These are phyloP conservation scores for Athalia cordata DNA, from an alignment of 2,888 invertebrate species.

Conservation along the genomic window DNA sequence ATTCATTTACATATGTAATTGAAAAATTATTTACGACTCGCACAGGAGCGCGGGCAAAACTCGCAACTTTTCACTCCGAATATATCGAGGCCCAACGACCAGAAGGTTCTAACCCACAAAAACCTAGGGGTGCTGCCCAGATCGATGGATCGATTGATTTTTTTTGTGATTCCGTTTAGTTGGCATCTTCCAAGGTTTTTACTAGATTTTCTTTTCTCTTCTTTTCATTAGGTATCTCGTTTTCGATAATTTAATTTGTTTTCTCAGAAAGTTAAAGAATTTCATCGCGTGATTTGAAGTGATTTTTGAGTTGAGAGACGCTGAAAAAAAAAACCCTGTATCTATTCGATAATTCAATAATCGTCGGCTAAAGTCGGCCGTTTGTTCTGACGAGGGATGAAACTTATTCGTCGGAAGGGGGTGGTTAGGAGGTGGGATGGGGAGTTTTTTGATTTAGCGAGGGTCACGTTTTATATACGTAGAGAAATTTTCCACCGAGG, in stretches of 20 bases:
- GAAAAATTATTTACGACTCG: too few species aligned
- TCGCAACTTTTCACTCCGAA: too few species aligned
- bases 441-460: constrained; percentile 53
- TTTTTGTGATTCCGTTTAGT: too few species aligned
- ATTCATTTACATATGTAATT: too few species aligned
- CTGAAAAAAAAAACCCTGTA: neutral
- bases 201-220: neutral
- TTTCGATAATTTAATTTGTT: neutral
- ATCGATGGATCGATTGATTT: too few species aligned
- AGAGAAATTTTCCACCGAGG: neutral
- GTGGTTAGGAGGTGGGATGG: too few species aligned
- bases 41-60: neutral
- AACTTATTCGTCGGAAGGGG: constrained; percentile 39
- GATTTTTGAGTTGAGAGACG: too few species aligned
- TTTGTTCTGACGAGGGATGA: neutral
- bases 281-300: too few species aligned
- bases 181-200: too few species aligned
- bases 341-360: constrained; percentile 58
- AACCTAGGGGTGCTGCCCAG: neutral
- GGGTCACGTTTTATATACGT: neutral
- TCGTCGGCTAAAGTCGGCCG: constrained; percentile 17
- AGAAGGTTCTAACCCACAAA: too few species aligned
- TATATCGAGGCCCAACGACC: too few species aligned
- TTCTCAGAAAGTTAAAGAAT: too few species aligned
- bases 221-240: neutral